These are phyloP conservation scores for Diarsia rubi DNA, from an alignment of 2,888 invertebrate genomes.

Conservation along the genomic window DNA sequence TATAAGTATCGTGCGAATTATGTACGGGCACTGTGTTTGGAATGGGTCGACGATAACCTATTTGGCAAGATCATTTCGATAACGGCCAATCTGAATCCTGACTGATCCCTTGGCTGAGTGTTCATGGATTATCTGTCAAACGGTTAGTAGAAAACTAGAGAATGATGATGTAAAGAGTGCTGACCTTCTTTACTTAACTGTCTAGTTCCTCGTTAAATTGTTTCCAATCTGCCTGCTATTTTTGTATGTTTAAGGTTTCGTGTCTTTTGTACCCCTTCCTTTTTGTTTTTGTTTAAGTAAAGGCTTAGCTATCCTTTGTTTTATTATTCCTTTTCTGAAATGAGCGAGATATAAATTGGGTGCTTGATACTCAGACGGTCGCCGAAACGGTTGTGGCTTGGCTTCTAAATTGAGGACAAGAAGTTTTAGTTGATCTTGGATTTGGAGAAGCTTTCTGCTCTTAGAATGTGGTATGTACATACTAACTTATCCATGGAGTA, in stretches of 20 bases:
- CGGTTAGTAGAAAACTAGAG: no score
- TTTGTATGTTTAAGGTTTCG: slow-evolving; percentile 33
- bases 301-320: slow-evolving; percentile 20
- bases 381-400: not conserved
- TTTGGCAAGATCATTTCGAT: not conserved
- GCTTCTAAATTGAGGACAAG: slow-evolving; percentile 19
- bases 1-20: not conserved
- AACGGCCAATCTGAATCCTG: not conserved
- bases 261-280: slow-evolving; percentile 29
- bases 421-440: slow-evolving; percentile 11
- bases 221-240: slow-evolving; percentile 51
- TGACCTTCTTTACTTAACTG: not conserved
- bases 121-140: no score
- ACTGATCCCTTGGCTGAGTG: no score
- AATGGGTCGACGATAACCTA: not conserved
- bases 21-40: not conserved
- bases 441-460: not conserved
- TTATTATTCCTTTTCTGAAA: slow-evolving; percentile 17
- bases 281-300: slow-evolving; percentile 38
- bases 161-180: no score
- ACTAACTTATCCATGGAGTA: slow-evolving; percentile 12
- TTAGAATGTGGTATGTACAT: slow-evolving; percentile 14
- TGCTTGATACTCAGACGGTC: slow-evolving; percentile 33
- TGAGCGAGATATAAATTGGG: slow-evolving; percentile 36
- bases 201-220: slow-evolving; percentile 39